These are phyloP conservation scores for Bombylius discolor DNA, from an alignment of 2,888 invertebrate genomes.

Conservation along the genomic window DNA sequence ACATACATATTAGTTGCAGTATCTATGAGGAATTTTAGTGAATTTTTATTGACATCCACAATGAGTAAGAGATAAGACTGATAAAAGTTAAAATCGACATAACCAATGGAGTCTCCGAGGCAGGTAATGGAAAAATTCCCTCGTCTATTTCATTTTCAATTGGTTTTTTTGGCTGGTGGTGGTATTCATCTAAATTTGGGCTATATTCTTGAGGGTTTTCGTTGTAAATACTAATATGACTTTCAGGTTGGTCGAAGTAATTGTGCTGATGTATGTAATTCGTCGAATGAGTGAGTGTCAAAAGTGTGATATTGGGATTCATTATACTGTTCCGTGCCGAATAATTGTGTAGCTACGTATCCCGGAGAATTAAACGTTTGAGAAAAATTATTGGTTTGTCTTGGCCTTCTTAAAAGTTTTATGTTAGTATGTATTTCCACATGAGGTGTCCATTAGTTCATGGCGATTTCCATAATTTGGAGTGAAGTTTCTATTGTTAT, in stretches of 20 bases:
- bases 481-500: too few relatives aligned
- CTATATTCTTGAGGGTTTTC: too few relatives aligned
- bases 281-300: background rate
- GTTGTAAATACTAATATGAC: background rate
- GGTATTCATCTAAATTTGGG: background rate
- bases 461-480: background rate
- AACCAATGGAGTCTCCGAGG: conserved; percentile 2
- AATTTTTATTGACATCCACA: background rate
- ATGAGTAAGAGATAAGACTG: conserved; percentile 5
- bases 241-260: too few relatives aligned
- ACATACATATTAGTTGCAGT: conserved; percentile 2
- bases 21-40: conserved; percentile 3
- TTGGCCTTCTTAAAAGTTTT: background rate
- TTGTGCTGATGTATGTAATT: background rate
- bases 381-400: background rate
- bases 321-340: background rate
- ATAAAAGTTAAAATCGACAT: conserved; percentile 4
- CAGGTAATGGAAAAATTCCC: conserved; percentile 1
- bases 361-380: background rate
- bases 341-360: background rate
- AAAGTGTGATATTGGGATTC: background rate
- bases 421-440: background rate
- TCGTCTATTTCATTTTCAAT: conserved; percentile 1
- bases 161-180: background rate
- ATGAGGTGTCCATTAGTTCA: background rate